Base-by-base conservation (phyloP, 2,113 vertebrate genomes). In the Myotis davidii region DNA sequence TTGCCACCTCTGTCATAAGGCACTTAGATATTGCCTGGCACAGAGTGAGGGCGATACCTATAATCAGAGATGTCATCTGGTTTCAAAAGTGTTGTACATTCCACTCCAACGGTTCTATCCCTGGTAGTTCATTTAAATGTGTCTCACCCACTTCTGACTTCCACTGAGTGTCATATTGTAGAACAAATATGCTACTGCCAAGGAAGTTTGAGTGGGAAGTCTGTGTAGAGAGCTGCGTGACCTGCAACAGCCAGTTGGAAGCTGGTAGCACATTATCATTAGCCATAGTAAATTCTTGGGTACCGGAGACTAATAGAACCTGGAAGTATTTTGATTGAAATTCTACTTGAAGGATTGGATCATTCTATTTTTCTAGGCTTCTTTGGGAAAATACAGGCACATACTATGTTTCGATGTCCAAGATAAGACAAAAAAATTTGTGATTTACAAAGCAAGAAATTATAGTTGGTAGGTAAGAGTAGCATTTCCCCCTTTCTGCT, bases 401-500 rank as follows among this genome's bases (percentile, higher is more conserved):
- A 79, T 54, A 79, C 20, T 84, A 50, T 76, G 82, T 89, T 78
- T 86, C 84, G 73, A 61, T 77, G 59, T 39, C 89, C 61, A 94
- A 81, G 39, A 84, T 84, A 87, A 52, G 52, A 61, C 14, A 45
- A 45, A 85, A 88, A 81, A 34, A 72, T 42, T n/a, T 94, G 48
- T 69, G 29, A 79, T 69, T 92, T 59, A 21, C 23, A 84, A 88
- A 27, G 25, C 17, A 37, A 91, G 69, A 92, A 42, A n/a, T 92
- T 78, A 56, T 76, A 39, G 86, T 83, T 85, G 45, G 34, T 17
- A 42, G n/a, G 17, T 69, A 27, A 29, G 70, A 82, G 13, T 94
- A 56, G 52, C 39, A 81, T 86, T 86, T 82, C 95, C 77, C 25
- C 50, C 20, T 92, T 92, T 90, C 48, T 37, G 11, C 94, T 94